These are phyloP conservation scores for Poeciliopsis presidionis DNA, from an alignment of 2,797 vertebrate genomes.

Conservation along the genomic window DNA sequence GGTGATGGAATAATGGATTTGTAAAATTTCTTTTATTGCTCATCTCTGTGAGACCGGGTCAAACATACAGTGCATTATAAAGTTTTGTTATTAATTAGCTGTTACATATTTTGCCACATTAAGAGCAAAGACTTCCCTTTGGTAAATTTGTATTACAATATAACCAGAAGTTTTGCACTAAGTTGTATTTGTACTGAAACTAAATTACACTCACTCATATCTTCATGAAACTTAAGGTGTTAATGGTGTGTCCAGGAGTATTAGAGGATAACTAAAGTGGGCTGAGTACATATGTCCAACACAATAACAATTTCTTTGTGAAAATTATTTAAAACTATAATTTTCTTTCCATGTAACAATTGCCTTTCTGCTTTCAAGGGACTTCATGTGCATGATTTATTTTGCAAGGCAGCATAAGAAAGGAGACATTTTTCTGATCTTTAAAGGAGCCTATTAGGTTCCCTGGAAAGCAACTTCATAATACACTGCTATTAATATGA, in stretches of 20 bases:
- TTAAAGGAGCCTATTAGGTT: neutral
- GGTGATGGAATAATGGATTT: neutral
- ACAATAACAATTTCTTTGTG: neutral
- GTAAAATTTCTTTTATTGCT: neutral
- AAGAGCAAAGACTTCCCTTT: neutral
- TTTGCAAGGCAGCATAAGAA: neutral
- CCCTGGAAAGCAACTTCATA: neutral
- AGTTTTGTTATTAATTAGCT: neutral
- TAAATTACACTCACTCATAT: neutral
- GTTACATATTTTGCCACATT: neutral
- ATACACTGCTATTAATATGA: constrained; percentile 21
- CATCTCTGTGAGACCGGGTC: neutral
- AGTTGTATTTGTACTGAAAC: neutral
- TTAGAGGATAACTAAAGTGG: neutral
- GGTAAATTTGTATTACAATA: neutral
- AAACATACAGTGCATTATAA: neutral
- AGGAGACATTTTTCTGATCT: neutral
- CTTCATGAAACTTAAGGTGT: too few relatives aligned
- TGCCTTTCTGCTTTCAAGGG: neutral
- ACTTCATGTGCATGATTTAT: neutral
- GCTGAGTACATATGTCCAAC: neutral
- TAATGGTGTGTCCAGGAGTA: neutral
- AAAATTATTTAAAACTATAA: neutral
- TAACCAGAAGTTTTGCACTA: neutral
- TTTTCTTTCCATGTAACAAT: neutral